These are phyloP conservation scores for Orussus abietinus DNA, from an alignment of 1,140 invertebrate species.

Conservation along the genomic window DNA sequence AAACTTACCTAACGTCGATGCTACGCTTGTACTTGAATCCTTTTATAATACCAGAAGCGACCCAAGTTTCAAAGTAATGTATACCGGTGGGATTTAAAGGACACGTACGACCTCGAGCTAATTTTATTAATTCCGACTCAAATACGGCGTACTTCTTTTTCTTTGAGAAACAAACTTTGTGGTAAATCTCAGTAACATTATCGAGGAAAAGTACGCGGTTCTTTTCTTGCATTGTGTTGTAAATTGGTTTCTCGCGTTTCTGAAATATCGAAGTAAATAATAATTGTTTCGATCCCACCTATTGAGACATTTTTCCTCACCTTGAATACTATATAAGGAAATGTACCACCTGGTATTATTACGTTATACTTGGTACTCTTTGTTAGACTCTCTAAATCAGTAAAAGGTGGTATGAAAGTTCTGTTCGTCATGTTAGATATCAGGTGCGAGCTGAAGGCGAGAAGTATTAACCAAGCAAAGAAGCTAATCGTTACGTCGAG, in stretches of 20 bases:
- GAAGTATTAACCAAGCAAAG: constrained; percentile 27
- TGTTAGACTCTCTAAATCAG: constrained; percentile 20
- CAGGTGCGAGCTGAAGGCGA: constrained; percentile 25
- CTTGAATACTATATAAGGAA: too few relatives aligned
- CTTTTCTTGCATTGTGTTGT: too few relatives aligned
- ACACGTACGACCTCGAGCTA: constrained; percentile 9
- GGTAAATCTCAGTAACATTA: constrained; percentile 18
- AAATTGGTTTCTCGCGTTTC: too few relatives aligned
- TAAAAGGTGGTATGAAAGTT: constrained; percentile 20
- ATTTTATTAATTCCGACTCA: constrained; percentile 18
- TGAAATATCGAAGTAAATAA: too few relatives aligned
- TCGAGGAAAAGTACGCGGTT: too few relatives aligned
- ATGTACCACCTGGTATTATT: too few relatives aligned
- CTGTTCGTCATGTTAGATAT: constrained; percentile 27
- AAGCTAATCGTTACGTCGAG: constrained; percentile 23
- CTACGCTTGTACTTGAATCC: constrained; percentile 20
- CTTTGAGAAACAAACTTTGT: constrained; percentile 9
- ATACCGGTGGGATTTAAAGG: background rate
- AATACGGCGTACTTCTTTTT: constrained; percentile 17
- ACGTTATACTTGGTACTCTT: constrained; percentile 24
- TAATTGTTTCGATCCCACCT: too few relatives aligned
- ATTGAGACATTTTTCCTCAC: too few relatives aligned
- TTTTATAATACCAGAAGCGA: constrained; percentile 17
- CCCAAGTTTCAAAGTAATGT: constrained; percentile 18
- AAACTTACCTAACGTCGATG: constrained; percentile 23